These are phyloP conservation scores for Schlechtendalia chinensis DNA, from an alignment of 1,140 invertebrate species.

Conservation along the genomic window DNA sequence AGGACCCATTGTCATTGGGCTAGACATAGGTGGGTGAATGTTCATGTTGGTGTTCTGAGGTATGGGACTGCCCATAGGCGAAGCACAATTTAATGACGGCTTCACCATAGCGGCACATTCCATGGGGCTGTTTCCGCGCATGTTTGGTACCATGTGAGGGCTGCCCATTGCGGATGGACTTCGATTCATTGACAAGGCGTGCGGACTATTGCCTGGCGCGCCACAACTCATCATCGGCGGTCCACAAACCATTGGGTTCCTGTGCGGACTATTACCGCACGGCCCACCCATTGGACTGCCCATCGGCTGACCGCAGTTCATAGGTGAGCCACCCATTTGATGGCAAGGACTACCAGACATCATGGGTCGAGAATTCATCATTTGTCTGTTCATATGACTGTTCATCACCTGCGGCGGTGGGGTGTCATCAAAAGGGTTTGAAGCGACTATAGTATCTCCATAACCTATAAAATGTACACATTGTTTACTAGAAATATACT, in stretches of 20 bases:
- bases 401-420: constrained; percentile 65
- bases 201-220: constrained; percentile 57
- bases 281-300: constrained; percentile 63
- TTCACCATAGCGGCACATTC: constrained; percentile 51
- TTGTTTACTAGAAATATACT: not conserved
- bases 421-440: constrained; percentile 93
- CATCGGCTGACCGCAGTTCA: constrained; percentile 63
- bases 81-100: constrained; percentile 51
- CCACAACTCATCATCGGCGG: constrained; percentile 57
- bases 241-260: constrained; percentile 53
- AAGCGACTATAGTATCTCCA: constrained; percentile 90
- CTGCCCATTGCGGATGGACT: constrained; percentile 54
- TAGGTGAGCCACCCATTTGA: constrained; percentile 61
- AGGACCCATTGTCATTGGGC: constrained; percentile 56
- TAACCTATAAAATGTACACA: constrained; percentile 60
- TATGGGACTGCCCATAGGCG: constrained; percentile 55
- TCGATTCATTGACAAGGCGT: constrained; percentile 52
- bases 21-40: constrained; percentile 59
- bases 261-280: constrained; percentile 52
- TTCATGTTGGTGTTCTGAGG: constrained; percentile 55
- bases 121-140: constrained; percentile 55
- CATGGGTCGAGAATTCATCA: constrained; percentile 55
- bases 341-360: constrained; percentile 57
- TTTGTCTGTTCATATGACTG: constrained; percentile 60
- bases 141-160: constrained; percentile 57